Evolutionary conservation across 2,113 vertebrate species (phyloP), one percentile per base, ranked within the genome.

Genomic region (Campylorhamphus procurvoides): DNA sequence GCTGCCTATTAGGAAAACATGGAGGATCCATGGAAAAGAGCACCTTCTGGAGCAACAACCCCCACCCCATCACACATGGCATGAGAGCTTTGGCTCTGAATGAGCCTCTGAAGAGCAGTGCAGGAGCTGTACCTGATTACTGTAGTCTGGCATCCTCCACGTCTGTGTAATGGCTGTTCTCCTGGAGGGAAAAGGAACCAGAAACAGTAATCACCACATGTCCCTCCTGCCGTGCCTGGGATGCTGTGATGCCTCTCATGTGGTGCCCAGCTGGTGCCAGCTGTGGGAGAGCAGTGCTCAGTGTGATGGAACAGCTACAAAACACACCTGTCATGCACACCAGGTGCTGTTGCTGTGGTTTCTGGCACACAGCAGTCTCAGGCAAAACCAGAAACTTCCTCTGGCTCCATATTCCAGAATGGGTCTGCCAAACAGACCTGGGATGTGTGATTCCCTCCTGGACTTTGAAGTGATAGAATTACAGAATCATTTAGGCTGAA

Each of bases 151-250:
- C 96, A 35, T 98, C 98, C 89, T 98, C 98, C 88, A 80, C 94
- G 10, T 98, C 98, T 98, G 98, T 98, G 94, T 98, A 98, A 97
- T 98, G 98, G 97, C 98, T 98, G 97, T 98, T 98, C 93, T 98
- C 98, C 98, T 98, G 95, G 52, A 62, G 79, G 66, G 80, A 67
- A 87, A 90, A 94, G 89, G 80, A 93, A 96, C 74, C 80, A 77
- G 93, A 92, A 66, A 94, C 42, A 89, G 68, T 79, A 1, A 42
- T 94, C 78, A 84, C 35, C 55, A 39, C 0, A 3, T 16, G 68
- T 23, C 62, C 74, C 77, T 77, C 66, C 66, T 91, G 87, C 60
- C 84, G 80, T 69, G 50, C 66, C 44, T 31, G 31, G 47, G 60
- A 29, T 19, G 22, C 69, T 1, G 6, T 7, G 64, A n/a, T 49